phyloP scores from a whole-genome alignment of 2,113 vertebrate species.

The Tricholaema leucomelas region DNA sequence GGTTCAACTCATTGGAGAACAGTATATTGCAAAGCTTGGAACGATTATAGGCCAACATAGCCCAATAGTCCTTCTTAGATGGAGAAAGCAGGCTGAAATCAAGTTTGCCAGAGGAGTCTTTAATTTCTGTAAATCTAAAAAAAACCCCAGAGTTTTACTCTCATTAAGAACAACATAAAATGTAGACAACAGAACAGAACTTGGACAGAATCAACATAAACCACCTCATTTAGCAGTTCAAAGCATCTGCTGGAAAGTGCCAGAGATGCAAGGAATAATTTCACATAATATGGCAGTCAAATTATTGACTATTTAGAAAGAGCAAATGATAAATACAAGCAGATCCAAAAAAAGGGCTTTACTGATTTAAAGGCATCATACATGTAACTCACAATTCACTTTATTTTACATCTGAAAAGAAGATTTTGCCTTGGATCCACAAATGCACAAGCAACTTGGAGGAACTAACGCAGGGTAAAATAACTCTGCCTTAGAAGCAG shows the following conservation, averaged over 20 bases:
- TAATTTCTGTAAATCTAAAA: conserved; percentile 90
- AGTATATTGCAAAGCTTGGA: conserved; percentile 96
- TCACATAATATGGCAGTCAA: not conserved
- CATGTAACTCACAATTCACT: not conserved
- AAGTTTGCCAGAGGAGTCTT: conserved; percentile 85
- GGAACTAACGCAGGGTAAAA: conserved; percentile 29
- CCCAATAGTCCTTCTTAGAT: conserved; percentile 89
- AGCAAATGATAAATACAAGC: not conserved
- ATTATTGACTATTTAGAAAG: not conserved
- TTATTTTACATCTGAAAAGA: not conserved
- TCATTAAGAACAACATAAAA: conserved; percentile 15
- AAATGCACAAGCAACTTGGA: conserved; percentile 37
- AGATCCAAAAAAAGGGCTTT: not conserved
- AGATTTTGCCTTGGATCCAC: not conserved
- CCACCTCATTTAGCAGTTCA: not conserved
- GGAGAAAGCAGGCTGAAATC: conserved; percentile 88
- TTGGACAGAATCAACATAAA: not conserved
- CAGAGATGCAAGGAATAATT: not conserved
- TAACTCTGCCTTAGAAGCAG: conserved; percentile 21
- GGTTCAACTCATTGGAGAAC: conserved; percentile 92
- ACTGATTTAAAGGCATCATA: not conserved
- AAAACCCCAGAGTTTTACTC: not conserved
- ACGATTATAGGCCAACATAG: conserved; percentile 95
- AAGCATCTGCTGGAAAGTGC: not conserved
- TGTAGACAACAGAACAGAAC: not conserved